Base-by-base conservation (phyloP, 2,113 vertebrate species). In the Ginglymostoma cirratum region DNA sequence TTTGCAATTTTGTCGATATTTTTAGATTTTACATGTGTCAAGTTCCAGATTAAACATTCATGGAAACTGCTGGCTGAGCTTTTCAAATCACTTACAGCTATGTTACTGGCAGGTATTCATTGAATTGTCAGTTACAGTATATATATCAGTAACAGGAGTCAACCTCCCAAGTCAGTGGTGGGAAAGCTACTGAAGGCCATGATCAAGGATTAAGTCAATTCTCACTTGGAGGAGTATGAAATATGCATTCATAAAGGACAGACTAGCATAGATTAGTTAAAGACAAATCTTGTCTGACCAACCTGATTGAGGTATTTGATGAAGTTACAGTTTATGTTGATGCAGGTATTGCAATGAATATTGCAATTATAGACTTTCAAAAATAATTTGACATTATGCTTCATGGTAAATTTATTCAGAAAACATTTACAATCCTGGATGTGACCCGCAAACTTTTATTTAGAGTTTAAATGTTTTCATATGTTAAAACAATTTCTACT, bases 1-100 rank as follows among this genome's bases (percentile, higher is more conserved):
- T 14, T 89, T 90, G 48, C 87, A 90, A n/a, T 90, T 90, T 90
- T 61, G 27, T 34, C 14, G 27, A 17, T 90, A 90, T 90, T 90
- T 89, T 90, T 65, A 90, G 87, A 61, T 34, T 61, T 17, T 61
- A 61, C 27, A 61, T 61, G 21, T n/a, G 24, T 90, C 87, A 90
- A 90, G 30, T 90, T 90, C 48, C 87, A 90, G 87, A n/a, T 90
- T 90, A 61, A 90, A 90, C 0, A 90, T 90, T 90, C 34, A 24
- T 90, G 86, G 27, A 89, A 89, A 89, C 12, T 89, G 52, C 52
- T 61, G 87, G 52, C 30, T 61, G 52, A 48, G 34, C 14, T 65
- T 90, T 55, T 34, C 52, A 61, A 34, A 90, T 55, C 30, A 90
- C 19, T 55, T 5, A 55, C 10, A 89, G 48, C 27, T 34, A 15